These are phyloP conservation scores for Abrostola triplasia DNA, from an alignment of 2,888 invertebrate species.

Conservation along the genomic window DNA sequence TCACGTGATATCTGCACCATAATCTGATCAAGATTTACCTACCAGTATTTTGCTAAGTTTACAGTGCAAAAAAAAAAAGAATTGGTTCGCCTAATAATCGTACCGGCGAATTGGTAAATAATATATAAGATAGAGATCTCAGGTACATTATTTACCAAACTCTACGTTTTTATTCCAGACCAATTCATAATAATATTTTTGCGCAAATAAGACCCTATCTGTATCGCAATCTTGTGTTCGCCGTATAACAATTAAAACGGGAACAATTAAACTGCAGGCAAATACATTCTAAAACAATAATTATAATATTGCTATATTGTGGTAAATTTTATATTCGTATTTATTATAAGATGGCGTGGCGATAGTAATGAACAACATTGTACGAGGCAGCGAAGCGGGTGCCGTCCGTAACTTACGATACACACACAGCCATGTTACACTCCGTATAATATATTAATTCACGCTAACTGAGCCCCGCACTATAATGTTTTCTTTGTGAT, in stretches of 20 bases:
- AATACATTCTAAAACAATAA: slow-evolving; percentile 27
- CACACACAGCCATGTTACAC: slow-evolving; percentile 20
- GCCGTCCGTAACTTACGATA: slow-evolving; percentile 26
- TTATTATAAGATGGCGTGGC: slow-evolving; percentile 39
- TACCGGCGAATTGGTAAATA: no score
- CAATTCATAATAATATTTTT: no score
- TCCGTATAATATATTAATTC: slow-evolving; percentile 44
- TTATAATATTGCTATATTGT: slow-evolving; percentile 34
- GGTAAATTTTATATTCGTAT: slow-evolving; percentile 29
- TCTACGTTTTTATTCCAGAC: no score
- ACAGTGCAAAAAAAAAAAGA: no score
- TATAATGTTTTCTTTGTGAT: slow-evolving; percentile 20
- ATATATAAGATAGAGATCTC: no score
- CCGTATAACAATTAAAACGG: not conserved
- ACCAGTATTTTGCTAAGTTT: no score
- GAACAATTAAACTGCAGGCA: not conserved
- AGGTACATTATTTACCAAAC: no score
- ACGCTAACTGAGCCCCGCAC: slow-evolving; percentile 26
- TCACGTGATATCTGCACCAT: no score
- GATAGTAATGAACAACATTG: slow-evolving; percentile 41
- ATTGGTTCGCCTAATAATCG: no score
- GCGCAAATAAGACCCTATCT: no score
- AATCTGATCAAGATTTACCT: no score
- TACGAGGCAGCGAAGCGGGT: slow-evolving; percentile 32
- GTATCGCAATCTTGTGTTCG: not conserved